These are phyloP conservation scores for Cataglyphis livida DNA, from an alignment of 2,888 invertebrate genomes.

Conservation along the genomic window DNA sequence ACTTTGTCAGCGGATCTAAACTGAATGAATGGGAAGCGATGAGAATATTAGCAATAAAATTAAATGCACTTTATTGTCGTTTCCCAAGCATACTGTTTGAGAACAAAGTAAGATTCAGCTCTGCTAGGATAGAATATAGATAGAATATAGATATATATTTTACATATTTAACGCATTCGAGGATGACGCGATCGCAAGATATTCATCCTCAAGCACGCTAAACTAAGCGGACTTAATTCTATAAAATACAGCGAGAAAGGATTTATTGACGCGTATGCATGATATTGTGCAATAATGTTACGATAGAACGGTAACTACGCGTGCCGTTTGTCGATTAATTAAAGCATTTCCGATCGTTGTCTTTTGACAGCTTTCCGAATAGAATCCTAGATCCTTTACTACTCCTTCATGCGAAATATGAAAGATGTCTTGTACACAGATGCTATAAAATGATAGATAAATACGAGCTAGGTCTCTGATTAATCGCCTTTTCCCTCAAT, in stretches of 20 bases:
- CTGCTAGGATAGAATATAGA: slow-evolving; percentile 56
- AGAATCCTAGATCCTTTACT: background rate
- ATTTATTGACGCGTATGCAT: slow-evolving; percentile 56
- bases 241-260: slow-evolving; percentile 63
- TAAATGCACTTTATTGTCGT: slow-evolving; percentile 83
- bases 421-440: slow-evolving; percentile 54
- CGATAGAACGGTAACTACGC: slow-evolving; percentile 38
- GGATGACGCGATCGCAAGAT: background rate
- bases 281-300: slow-evolving; percentile 60
- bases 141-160: slow-evolving; percentile 69
- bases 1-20: background rate
- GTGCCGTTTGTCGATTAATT: slow-evolving; percentile 34
- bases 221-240: slow-evolving; percentile 57
- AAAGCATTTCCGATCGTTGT: slow-evolving; percentile 26
- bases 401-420: background rate
- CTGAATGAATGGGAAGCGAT: slow-evolving; percentile 16
- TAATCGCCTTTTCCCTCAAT: slow-evolving; percentile 7
- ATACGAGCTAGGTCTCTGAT: slow-evolving; percentile 37
- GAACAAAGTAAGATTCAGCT: slow-evolving; percentile 73
- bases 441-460: slow-evolving; percentile 58
- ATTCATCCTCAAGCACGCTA: background rate
- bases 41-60: slow-evolving; percentile 68
- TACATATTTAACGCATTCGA: slow-evolving; percentile 73
- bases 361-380: slow-evolving; percentile 5
- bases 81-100: slow-evolving; percentile 74